Evolutionary conservation across 2,113 vertebrate genomes (phyloP).

Genomic region (Collichthys lucidus): DNA sequence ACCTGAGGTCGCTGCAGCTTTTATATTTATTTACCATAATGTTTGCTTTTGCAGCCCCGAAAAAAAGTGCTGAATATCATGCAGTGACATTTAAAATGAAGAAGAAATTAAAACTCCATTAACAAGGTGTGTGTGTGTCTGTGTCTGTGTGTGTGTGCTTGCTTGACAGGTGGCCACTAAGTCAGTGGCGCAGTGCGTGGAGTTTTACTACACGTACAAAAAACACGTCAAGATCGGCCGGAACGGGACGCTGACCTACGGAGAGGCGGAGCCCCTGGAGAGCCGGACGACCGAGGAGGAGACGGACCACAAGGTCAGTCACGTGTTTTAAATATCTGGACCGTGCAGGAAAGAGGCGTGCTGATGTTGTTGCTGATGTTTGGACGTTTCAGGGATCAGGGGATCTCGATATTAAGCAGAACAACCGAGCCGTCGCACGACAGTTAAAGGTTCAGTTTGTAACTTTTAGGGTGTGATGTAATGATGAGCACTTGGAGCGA

Average conservation of each 20-base stretch:
- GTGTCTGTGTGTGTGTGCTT: neutral
- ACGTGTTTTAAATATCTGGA: neutral
- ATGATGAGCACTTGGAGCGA: no score
- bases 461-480: no score
- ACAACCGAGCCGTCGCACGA: no score
- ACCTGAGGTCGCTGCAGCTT: neutral
- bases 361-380: neutral
- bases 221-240: conserved; percentile 97
- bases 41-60: neutral
- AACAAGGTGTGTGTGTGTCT: neutral
- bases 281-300: conserved; percentile 88
- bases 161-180: conserved; percentile 92
- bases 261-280: conserved; percentile 86
- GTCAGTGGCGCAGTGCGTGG: conserved; percentile 96
- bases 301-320: conserved; percentile 88
- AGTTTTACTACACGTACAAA: conserved; percentile 98
- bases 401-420: no score
- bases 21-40: neutral
- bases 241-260: conserved; percentile 91
- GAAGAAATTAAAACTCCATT: neutral
- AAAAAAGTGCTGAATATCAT: neutral
- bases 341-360: neutral
- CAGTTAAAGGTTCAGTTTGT: no score
- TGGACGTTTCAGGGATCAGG: neutral
- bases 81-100: neutral